Evolutionary conservation across 2,113 vertebrate genomes (phyloP), one percentile per base, ranked within the genome.

Genomic region (Amblyornis subalaris): DNA sequence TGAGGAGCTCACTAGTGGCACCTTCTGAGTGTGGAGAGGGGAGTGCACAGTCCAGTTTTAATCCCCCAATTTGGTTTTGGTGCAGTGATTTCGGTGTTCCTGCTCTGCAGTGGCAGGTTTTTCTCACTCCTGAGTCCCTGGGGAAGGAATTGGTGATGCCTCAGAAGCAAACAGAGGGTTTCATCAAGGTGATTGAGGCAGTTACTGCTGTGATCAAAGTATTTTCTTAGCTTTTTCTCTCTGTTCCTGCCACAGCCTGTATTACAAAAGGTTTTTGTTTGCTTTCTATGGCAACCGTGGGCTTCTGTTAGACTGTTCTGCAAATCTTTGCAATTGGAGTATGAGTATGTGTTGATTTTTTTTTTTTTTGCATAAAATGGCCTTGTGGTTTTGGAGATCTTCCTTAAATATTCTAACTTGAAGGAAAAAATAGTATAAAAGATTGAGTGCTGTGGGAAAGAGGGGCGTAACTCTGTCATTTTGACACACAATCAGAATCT

Each of bases 51-150:
- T 7, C 21, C 21, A 33, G 5, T 55, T 70, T 20, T 13, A 60
- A 29, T n/a, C 14, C 7, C 54, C 9, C 3, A 4, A 0, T 25
- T 20, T 1, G 1, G 1, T 22, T 85, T 38, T 28, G 19, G 50
- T 40, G 28, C 29, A 17, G 7, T 20, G 31, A 31, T 60, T 83
- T 42, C 6, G 7, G 25, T 8, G 54, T 21, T 45, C 20, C 72
- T 79, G 67, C 45, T 51, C 2, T 12, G 44, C 23, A 5, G 11
- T 36, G 54, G 4, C 22, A 22, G 22, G 35, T 44, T 57, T 61
- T 12, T 40, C 14, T 57, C n/a, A 7, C 31, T 53, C 19, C 19
- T 20, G 54, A 69, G 26, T 42, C 14, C 6, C 1, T 1, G 4
- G 31, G 12, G 21, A 67, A 55, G 58, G 50, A 71, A 45, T 22